Base-by-base conservation (phyloP, 2,113 vertebrate genomes). In the Eretmochelys imbricata region DNA sequence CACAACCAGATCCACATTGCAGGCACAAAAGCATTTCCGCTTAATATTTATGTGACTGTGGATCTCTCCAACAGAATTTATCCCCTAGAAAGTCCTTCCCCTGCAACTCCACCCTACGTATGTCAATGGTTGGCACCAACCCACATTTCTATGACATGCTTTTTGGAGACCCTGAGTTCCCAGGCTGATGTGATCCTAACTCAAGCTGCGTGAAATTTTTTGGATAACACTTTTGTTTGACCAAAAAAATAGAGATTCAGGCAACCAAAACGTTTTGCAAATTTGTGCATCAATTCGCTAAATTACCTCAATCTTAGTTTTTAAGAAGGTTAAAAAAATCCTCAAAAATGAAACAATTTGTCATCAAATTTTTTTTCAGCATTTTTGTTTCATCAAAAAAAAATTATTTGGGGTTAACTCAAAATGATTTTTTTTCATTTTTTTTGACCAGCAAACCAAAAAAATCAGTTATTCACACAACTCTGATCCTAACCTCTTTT, bases 1-100 rank as follows among this genome's bases (percentile, higher is more conserved):
- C 50, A 24, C 42, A 85, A 62, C 24, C 29, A 8, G 84, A 24
- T 55, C 29, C 3, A 20, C n/a, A 49, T 0, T 90, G 57, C 29
- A 7, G 5, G 80, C 82, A 57, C 69, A 79, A 38, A 89, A 93
- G 72, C n/a, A n/a, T 25, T 35, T 55, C 80, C 59, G 29, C 16
- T 78, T 2, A 0, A 12, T 17, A 35, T 65, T 57, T n/a, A 19
- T 53, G 5, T 0, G 20, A 35, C 2, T 9, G 65, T 62, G 46
- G 20, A 38, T 62, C 2, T 80, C 35, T 88, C 46, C 80, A 27
- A 4, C 0, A 3, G 20, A 48, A 10, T 0, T 0, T 25, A 31
- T 5, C 22, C 3, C 4, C 5, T 69, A 0, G 3, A 42, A 62
- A 78, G 42, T 72, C 59, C 53, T 49, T 82, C 54, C 75, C 78